Evolutionary conservation across 2,888 invertebrate genomes (phyloP).

Genomic region (Cephus pygmeus): DNA sequence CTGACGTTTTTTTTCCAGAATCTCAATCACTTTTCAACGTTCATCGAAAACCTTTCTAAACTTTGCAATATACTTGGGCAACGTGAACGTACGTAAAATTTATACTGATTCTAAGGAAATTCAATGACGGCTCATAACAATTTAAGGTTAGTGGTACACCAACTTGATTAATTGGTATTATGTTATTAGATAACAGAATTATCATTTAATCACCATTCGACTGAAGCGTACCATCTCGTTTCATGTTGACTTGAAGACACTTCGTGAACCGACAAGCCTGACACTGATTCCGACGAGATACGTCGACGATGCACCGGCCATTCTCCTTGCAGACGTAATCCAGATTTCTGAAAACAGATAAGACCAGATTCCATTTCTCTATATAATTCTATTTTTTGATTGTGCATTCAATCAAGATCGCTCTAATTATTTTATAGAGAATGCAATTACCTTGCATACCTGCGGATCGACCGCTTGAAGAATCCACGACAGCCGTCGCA

Average conservation of each 20-base stretch:
- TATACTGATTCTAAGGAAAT: not conserved
- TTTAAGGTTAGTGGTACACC: not conserved
- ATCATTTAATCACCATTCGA: slow-evolving; percentile 7
- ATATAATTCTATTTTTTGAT: not conserved
- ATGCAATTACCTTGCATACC: slow-evolving; percentile 69
- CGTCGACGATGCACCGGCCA: slow-evolving; percentile 89
- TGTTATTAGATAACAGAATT: slow-evolving; percentile 1
- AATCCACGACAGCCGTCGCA: slow-evolving; percentile 93
- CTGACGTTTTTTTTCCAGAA: not conserved
- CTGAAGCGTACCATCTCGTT: slow-evolving; percentile 83
- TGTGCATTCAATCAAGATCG: not conserved
- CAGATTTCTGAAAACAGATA: slow-evolving; percentile 74
- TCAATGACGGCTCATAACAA: not conserved
- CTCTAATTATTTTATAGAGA: not conserved
- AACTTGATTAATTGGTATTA: not conserved
- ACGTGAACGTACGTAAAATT: not conserved
- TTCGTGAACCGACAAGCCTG: slow-evolving; percentile 94
- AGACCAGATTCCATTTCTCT: not conserved
- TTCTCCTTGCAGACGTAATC: slow-evolving; percentile 94
- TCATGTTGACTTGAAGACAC: slow-evolving; percentile 92
- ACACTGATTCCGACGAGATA: slow-evolving; percentile 92
- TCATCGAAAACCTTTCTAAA: not conserved
- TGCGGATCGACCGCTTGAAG: slow-evolving; percentile 91
- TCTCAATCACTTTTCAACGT: not conserved
- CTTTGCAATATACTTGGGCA: not conserved